These are phyloP conservation scores for Eupleurogrammus muticus DNA, from an alignment of 2,797 vertebrate genomes.

Conservation along the genomic window DNA sequence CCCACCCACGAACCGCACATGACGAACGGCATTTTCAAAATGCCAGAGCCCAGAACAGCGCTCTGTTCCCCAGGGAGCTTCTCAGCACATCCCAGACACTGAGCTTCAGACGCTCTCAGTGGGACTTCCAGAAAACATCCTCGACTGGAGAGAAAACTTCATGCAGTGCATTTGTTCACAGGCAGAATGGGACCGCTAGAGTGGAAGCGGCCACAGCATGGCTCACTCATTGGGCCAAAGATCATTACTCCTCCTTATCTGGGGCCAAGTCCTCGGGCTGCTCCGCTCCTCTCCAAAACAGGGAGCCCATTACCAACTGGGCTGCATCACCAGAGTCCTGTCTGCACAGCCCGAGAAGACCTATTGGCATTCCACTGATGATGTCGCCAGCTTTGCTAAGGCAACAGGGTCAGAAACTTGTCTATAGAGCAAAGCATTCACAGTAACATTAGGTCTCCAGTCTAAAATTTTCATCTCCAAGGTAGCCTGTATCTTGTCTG, in stretches of 20 bases:
- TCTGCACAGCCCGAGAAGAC: constrained; percentile 44
- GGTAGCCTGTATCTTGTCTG: not conserved
- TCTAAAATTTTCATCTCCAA: not conserved
- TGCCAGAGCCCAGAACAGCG: constrained; percentile 63
- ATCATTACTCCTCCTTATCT: constrained; percentile 72
- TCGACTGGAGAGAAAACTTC: constrained; percentile 45
- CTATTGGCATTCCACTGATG: constrained; percentile 53
- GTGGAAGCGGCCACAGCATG: constrained; percentile 69
- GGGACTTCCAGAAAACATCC: constrained; percentile 63
- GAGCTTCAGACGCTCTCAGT: constrained; percentile 55
- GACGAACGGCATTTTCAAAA: constrained; percentile 67
- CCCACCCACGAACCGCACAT: constrained; percentile 66
- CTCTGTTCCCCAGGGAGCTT: constrained; percentile 50
- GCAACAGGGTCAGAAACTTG: not conserved
- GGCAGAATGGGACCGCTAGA: constrained; percentile 47
- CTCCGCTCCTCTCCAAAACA: constrained; percentile 53
- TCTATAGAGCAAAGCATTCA: not conserved
- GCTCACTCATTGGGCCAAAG: constrained; percentile 65
- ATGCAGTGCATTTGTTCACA: constrained; percentile 67
- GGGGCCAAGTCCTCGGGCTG: constrained; percentile 69
- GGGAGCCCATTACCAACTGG: constrained; percentile 63
- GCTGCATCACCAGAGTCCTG: constrained; percentile 42
- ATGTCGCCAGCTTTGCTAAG: not conserved
- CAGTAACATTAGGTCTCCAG: too few relatives aligned
- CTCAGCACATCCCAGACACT: constrained; percentile 57